These are phyloP conservation scores for Zaprionus obscuricornis DNA, from an alignment of 2,888 invertebrate species.

Conservation along the genomic window DNA sequence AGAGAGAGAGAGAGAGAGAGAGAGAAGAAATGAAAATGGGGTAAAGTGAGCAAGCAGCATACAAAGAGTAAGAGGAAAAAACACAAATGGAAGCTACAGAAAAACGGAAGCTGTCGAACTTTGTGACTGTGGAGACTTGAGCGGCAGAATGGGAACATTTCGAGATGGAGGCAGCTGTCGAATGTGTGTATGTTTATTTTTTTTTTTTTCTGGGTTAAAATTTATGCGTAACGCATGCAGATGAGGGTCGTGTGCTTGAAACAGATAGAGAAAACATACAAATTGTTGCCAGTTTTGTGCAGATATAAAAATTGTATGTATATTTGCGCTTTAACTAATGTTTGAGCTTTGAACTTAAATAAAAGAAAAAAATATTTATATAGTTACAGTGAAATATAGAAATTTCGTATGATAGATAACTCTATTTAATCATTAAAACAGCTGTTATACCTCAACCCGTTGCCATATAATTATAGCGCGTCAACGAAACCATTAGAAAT, in stretches of 20 bases:
- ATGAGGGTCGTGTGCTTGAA: slow-evolving; percentile 58
- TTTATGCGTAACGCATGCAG: slow-evolving; percentile 64
- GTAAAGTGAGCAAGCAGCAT: slow-evolving; percentile 19
- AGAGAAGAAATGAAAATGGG: slow-evolving; percentile 40
- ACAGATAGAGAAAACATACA: too few relatives aligned
- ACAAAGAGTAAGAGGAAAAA: not conserved
- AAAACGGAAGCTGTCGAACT: slow-evolving; percentile 40
- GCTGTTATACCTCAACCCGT: slow-evolving; percentile 49
- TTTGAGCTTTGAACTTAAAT: slow-evolving; percentile 14
- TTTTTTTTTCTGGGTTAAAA: slow-evolving; percentile 65
- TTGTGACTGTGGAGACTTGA: not conserved
- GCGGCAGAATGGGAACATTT: not conserved
- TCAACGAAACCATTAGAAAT: slow-evolving; percentile 52
- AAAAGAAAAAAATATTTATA: not conserved
- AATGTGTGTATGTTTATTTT: too few relatives aligned
- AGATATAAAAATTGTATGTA: slow-evolving; percentile 17
- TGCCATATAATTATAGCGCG: slow-evolving; percentile 36
- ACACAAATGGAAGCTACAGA: not conserved
- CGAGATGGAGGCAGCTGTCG: slow-evolving; percentile 56
- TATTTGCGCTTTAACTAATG: slow-evolving; percentile 40
- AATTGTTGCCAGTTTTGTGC: slow-evolving; percentile 11
- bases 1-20: too few relatives aligned
- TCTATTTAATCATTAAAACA: slow-evolving; percentile 27
- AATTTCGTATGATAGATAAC: not conserved
- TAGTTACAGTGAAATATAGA: not conserved